Evolutionary conservation across 2,888 invertebrate species (phyloP), one percentile per base, ranked within the genome.

Genomic region (Drosophila diplacantha): DNA sequence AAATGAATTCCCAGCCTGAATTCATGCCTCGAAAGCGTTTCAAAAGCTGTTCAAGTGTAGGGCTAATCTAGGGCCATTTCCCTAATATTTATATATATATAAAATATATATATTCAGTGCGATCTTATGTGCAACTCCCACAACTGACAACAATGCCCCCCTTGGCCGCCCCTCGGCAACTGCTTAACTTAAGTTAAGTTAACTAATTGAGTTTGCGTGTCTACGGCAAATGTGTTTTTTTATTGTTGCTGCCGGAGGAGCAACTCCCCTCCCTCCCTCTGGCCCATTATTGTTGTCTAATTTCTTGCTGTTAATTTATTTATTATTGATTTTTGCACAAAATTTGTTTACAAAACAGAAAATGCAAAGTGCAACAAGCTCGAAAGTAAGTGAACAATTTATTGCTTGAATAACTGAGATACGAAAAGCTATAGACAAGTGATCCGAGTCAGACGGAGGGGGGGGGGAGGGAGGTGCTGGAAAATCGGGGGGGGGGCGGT

Each of bases 171-270:
- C 50, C 29, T 22, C 32, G 22, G 37, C 32, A 46, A 44, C 52
- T 62, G 61, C 61, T 62, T 52, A 35, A 35, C 67, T 76, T 46
- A 56, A 67, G 67, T 75, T 67, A 53, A 74, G 61, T 76, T 76
- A 69, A 72, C 83, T 81, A 81, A 81, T 81, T 83, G 83, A 74
- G 72, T 81, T 81, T 81, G 81, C 83, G 81, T 81, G 81, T 81
- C 68, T 73, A 62, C 56, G 44, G 76, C 65, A 69, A 78, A 76
- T 80, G 59, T 80, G 74, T 63, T 73, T 75, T 79, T 75, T 79
- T 76, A 72, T 80, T 77, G 81, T 68, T 76, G 60, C 50, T 60
- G 18, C n/a, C n/a, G 22, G 37, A 37, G 37, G 37, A 37, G 37
- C 37, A 37, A 18, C 37, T 37, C 5, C 14, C 14, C 2, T 6